These are phyloP conservation scores for Oncorhynchus masou DNA, from an alignment of 2,113 vertebrate species.

Conservation along the genomic window DNA sequence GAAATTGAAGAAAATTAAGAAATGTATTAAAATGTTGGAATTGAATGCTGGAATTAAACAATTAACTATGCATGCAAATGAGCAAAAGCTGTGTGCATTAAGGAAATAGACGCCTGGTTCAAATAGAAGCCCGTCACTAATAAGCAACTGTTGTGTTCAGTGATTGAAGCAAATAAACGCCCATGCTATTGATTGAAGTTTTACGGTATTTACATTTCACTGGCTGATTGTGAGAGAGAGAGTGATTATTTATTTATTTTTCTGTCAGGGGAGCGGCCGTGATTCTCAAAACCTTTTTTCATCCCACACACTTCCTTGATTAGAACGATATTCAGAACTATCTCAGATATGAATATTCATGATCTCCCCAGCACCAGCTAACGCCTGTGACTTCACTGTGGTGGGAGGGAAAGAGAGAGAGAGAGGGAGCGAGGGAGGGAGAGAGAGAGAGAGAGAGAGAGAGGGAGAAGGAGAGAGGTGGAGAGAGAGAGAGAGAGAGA, in stretches of 20 bases:
- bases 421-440: no score
- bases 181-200: no score
- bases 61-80: no score
- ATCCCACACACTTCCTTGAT: conserved; percentile 58
- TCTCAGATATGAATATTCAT: conserved; percentile 50
- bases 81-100: no score
- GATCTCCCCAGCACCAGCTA: neutral
- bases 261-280: conserved; percentile 6
- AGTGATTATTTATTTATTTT: conserved; percentile 45
- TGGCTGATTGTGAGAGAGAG: conserved; percentile 17
- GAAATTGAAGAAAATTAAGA: no score
- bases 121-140: no score
- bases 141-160: no score
- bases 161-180: no score
- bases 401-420: no score
- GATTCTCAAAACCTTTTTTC: conserved; percentile 31
- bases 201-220: neutral
- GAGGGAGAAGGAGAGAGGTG: neutral
- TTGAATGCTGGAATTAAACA: no score
- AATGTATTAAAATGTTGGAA: no score
- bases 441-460: neutral
- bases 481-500: neutral
- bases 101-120: no score
- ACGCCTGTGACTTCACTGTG: neutral
- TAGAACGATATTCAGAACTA: conserved; percentile 44